Evolutionary conservation across 2,888 invertebrate genomes (phyloP), one percentile per base, ranked within the genome.

Genomic region (Chaetoderma sp.): DNA sequence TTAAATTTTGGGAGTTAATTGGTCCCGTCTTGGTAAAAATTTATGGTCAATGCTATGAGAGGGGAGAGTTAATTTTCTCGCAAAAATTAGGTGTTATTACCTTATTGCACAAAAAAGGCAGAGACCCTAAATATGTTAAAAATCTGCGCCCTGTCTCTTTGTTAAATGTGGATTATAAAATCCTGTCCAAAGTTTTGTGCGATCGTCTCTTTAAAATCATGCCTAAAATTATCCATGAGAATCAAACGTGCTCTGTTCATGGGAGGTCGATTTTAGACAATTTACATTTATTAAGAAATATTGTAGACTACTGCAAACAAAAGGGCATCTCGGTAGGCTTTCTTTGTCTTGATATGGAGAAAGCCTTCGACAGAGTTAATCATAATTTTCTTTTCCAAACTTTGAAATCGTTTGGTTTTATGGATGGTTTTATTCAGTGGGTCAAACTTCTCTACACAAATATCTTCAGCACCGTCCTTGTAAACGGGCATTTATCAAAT

Each of bases 301-400:
- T 63, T 32, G 60, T 63, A 27, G 60, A 60, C 32, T 60, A 66
- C 61, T 57, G 47, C 0, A 55, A 66, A 49, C 18, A 25, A 13
- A 42, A 52, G 18, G 25, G 54, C 13, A 25, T 52, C 4, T 18
- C 36, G 6, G 10, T 23, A 32, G 49, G 23, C 21, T 36, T 63
- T 23, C 13, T 57, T 8, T 33, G 25, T 18, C 47, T 58, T 16
- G 63, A 63, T 33, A 58, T 59, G 50, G 57, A 50, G 30, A 63
- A 63, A 28, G 63, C 63, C n/a, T 63, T 63, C 39, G 63, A 63
- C 28, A 21, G 63, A 39, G 63, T 63, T 10, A 59, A 42, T 32
- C 47, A 47, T 59, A 18, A n/a, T 13, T 59, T 47, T 28, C n/a
- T 59, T 23, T 59, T 59, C 23, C 30, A 18, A 18, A 13, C 25